Percentiles rank a stretch among this genome's conserved stretches.
Evolutionary conservation across 2,113 vertebrate genomes (phyloP).

Genomic region (Nymphicus hollandicus): DNA sequence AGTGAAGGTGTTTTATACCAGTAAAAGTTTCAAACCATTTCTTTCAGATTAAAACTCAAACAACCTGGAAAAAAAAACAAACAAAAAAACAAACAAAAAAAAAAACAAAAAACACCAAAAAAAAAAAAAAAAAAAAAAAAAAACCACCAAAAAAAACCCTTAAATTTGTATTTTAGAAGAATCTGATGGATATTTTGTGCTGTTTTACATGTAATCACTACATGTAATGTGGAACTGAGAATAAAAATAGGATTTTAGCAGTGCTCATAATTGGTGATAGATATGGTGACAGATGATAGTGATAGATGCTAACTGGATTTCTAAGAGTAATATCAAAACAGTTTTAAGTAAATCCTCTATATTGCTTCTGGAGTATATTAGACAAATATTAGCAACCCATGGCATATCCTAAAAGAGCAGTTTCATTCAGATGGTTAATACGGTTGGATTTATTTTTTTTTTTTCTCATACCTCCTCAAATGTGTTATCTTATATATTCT

Average conservation of each 20-base stretch:
- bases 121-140: too few relatives aligned
- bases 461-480: neutral
- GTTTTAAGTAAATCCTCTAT: neutral
- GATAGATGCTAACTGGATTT: slow-evolving; percentile 54
- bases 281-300: slow-evolving; percentile 22
- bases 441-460: neutral
- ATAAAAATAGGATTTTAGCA: slow-evolving; percentile 18
- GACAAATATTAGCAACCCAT: neutral
- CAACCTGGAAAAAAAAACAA: too few relatives aligned
- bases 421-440: neutral
- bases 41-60: too few relatives aligned
- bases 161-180: slow-evolving; percentile 36
- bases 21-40: too few relatives aligned
- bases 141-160: too few relatives aligned
- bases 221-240: neutral
- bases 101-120: too few relatives aligned
- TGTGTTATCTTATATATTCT: neutral
- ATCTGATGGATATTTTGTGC: neutral
- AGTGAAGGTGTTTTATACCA: too few relatives aligned
- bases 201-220: neutral
- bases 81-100: too few relatives aligned
- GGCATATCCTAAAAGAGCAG: neutral
- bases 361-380: neutral
- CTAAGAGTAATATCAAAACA: slow-evolving; percentile 28
- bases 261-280: neutral